Percentiles rank a stretch among this genome's conserved stretches.
Evolutionary conservation across 2,797 vertebrate genomes (phyloP).

Genomic region (Delichon dasypus): DNA sequence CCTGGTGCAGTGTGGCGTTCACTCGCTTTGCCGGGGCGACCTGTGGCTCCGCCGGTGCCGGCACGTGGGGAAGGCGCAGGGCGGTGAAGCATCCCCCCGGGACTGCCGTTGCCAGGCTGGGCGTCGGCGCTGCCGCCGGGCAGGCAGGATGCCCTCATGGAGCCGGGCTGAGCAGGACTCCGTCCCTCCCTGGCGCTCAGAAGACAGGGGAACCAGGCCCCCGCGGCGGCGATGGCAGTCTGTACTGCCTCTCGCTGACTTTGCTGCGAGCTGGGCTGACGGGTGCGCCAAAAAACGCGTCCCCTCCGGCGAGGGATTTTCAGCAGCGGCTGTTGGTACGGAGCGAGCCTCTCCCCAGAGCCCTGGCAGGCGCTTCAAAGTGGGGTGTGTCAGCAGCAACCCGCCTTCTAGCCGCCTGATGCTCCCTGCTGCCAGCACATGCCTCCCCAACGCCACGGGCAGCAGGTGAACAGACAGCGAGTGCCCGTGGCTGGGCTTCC

Average conservation of each 20-base stretch:
- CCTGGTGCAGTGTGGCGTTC: neutral
- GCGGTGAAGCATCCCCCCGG: neutral
- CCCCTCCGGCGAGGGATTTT: slow-evolving; percentile 32
- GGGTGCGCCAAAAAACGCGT: neutral
- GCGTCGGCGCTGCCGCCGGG: neutral
- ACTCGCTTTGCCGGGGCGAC: neutral
- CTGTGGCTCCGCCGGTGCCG: neutral
- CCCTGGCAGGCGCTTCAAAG: slow-evolving; percentile 20
- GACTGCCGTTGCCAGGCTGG: neutral
- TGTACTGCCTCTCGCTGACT: neutral
- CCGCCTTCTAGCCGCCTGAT: neutral
- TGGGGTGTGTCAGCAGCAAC: neutral
- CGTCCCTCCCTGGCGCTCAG: fast-evolving
- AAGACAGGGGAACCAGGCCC: neutral
- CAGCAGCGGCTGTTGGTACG: neutral
- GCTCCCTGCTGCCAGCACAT: neutral
- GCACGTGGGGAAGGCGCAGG: neutral
- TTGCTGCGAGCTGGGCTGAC: neutral
- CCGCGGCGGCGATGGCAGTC: neutral
- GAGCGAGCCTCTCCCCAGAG: neutral
- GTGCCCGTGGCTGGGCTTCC: fast-evolving
- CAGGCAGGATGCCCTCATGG: neutral
- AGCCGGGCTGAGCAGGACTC: neutral
- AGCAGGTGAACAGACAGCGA: neutral
- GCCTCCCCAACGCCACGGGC: neutral